Evolutionary conservation across 2,797 vertebrate species (phyloP).

Genomic region (Tokudaia tokunoshimensis): DNA sequence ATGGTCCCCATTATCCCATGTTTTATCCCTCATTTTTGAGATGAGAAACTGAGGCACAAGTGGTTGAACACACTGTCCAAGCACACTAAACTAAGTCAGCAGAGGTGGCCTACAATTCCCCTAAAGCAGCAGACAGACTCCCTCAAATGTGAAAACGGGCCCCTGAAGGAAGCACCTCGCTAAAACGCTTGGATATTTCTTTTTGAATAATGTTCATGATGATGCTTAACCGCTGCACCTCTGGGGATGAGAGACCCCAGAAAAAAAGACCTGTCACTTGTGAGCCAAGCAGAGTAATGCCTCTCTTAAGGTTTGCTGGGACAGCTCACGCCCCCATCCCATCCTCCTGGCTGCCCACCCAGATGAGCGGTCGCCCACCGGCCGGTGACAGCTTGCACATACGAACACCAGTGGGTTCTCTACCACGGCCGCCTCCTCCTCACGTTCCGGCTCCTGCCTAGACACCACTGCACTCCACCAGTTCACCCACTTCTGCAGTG

Average conservation of each 20-base stretch:
- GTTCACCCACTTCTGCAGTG: slow-evolving; percentile 27
- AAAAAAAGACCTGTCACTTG: not conserved
- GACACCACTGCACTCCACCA: not conserved
- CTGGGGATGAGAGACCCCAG: not conserved
- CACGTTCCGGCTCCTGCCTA: not conserved
- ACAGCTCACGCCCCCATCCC: not conserved
- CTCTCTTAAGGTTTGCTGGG: too few relatives aligned
- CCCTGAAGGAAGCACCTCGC: not conserved
- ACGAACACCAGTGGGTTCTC: slow-evolving; percentile 91
- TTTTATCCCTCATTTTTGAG: not conserved
- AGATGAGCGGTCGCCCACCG: slow-evolving; percentile 93
- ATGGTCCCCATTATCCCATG: not conserved
- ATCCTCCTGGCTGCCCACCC: slow-evolving; percentile 90
- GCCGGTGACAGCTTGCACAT: slow-evolving; percentile 92
- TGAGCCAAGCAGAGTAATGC: not conserved
- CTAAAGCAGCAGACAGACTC: not conserved
- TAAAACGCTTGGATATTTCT: not conserved
- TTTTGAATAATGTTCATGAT: not conserved
- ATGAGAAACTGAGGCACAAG: not conserved
- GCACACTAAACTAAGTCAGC: not conserved
- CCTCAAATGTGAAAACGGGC: not conserved
- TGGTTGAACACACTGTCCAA: not conserved
- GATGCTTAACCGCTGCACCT: not conserved
- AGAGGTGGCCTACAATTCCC: not conserved
- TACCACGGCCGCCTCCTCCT: not conserved